Conservation (phyloP, 2,797 vertebrate species). For the Microctenopoma steveboyesi region DNA sequence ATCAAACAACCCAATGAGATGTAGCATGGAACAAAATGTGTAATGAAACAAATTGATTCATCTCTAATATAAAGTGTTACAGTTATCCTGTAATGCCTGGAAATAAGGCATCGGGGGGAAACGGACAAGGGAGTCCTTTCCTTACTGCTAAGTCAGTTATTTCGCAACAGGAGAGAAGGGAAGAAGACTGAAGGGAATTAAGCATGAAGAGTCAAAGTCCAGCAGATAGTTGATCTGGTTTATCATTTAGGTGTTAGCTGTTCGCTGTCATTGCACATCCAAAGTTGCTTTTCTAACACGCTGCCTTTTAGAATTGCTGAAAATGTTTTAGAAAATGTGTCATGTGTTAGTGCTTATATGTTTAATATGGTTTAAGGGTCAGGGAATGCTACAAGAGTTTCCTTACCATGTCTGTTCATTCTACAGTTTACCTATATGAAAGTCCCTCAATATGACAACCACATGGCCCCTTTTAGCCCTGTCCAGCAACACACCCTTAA, state of each 20-base stretch:
- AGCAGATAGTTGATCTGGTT: conserved; percentile 43
- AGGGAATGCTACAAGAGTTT: conserved; percentile 33
- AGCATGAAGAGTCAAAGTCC: conserved; percentile 8
- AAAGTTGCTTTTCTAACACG: conserved; percentile 47
- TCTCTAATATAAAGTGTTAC: neutral
- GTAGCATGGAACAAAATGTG: neutral
- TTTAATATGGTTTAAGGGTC: conserved; percentile 30
- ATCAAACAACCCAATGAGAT: neutral
- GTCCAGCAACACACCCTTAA: conserved; percentile 46
- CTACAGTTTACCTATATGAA: conserved; percentile 39
- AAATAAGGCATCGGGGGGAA: conserved; percentile 31
- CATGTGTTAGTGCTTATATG: conserved; percentile 48
- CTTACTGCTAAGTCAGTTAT: conserved; percentile 37
- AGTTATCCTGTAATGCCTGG: conserved; percentile 10
- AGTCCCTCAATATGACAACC: conserved; percentile 61
- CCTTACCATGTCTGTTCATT: conserved; percentile 9
- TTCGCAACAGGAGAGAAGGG: conserved; percentile 27
- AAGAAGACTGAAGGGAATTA: neutral
- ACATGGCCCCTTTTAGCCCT: conserved; percentile 53
- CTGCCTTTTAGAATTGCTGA: conserved; percentile 31
- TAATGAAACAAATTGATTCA: too few species aligned
- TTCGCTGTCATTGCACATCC: conserved; percentile 25
- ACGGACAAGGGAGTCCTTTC: conserved; percentile 19
- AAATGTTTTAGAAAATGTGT: conserved; percentile 9
- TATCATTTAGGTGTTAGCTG: conserved; percentile 42